Conservation (phyloP, 2,888 invertebrate genomes). For the Dasysyrphus albostriatus region DNA sequence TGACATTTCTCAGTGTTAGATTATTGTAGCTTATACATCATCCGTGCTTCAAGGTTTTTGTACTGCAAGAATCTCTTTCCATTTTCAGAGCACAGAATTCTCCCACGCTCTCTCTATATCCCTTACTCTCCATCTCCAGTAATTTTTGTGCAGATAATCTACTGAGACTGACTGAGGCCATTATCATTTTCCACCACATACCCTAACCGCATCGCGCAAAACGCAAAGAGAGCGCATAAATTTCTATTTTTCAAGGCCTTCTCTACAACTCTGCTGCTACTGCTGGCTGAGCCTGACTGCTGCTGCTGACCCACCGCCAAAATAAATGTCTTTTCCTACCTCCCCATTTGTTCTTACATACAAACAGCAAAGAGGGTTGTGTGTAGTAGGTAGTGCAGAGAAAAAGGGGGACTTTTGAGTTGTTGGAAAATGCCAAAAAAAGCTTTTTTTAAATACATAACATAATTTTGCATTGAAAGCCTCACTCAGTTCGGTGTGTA, state of each 20-base stretch:
- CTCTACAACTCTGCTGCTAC: conserved; percentile 59
- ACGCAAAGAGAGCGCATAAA: conserved; percentile 61
- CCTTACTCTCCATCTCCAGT: neutral
- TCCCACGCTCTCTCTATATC: neutral
- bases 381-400: too few species aligned
- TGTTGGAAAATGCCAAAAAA: conserved; percentile 45
- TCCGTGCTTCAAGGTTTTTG: neutral
- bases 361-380: neutral
- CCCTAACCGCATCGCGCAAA: conserved; percentile 1
- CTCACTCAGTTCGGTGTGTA: conserved; percentile 81
- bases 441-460: conserved; percentile 48
- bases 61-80: neutral
- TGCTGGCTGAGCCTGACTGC: conserved; percentile 21
- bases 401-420: neutral
- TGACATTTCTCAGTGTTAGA: neutral
- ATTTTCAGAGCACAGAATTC: neutral
- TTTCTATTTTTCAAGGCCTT: conserved; percentile 73
- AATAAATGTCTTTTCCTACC: conserved; percentile 31
- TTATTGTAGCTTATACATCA: conserved; percentile 23
- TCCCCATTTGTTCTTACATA: conserved; percentile 7
- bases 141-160: conserved; percentile 27
- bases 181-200: neutral
- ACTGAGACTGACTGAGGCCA: conserved; percentile 44
- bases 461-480: conserved; percentile 62
- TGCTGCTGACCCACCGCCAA: conserved; percentile 49